These are phyloP conservation scores for Festucalex cinctus DNA, from an alignment of 2,113 vertebrate species.

Conservation along the genomic window DNA sequence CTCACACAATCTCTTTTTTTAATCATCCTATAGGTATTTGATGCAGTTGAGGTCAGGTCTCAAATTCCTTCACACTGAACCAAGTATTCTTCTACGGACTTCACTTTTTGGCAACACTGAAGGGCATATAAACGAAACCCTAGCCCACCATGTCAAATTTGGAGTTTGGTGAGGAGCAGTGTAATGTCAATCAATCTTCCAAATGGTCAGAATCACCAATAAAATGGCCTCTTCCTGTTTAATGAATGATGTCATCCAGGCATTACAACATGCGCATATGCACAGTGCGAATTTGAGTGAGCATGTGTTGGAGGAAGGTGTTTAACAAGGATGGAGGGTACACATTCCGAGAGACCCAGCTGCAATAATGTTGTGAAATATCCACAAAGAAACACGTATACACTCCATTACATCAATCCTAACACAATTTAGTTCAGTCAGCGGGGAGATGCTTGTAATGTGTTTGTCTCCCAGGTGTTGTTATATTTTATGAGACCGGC, in stretches of 20 bases:
- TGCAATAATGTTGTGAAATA: conserved; percentile 49
- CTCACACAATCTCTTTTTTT: no score
- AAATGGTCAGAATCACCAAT: no score
- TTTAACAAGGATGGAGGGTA: conserved; percentile 57
- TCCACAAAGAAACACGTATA: conserved; percentile 27
- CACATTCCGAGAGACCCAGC: conserved; percentile 49
- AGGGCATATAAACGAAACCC: no score
- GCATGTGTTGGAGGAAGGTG: conserved; percentile 32
- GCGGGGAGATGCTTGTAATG: conserved; percentile 15
- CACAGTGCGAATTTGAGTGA: conserved; percentile 15
- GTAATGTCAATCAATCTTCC: no score
- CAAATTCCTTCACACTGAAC: no score
- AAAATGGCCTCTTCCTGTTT: no score
- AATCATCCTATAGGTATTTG: no score
- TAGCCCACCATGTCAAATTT: no score
- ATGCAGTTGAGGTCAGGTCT: no score
- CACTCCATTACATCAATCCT: conserved; percentile 10
- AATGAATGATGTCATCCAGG: not conserved
- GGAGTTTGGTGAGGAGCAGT: no score
- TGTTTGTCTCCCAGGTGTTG: conserved; percentile 32
- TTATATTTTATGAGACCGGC: conserved; percentile 38
- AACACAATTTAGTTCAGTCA: conserved; percentile 25
- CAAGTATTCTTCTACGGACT: no score
- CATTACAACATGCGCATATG: not conserved
- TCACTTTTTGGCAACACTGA: no score